Evolutionary conservation across 2,888 invertebrate genomes (phyloP).

Genomic region (Aquatica leii): DNA sequence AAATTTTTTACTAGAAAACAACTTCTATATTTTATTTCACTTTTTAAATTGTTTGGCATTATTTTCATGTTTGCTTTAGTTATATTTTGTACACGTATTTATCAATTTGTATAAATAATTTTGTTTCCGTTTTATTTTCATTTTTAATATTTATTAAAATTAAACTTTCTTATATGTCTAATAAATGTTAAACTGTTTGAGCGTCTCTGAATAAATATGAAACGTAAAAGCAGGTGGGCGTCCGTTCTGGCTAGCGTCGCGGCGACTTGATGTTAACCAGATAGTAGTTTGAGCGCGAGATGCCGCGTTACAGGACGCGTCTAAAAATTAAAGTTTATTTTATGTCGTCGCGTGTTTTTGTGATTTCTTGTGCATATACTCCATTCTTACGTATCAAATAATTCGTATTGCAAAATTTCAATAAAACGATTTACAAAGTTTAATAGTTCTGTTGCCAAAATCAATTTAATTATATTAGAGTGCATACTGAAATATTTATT

Average conservation of each 20-base stretch:
- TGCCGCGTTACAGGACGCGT: conserved; percentile 46
- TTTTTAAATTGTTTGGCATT: conserved; percentile 4
- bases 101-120: too few species aligned
- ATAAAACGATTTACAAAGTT: conserved; percentile 15
- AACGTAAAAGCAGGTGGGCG: conserved; percentile 43
- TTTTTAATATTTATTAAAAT: too few species aligned
- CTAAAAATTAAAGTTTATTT: conserved; percentile 25
- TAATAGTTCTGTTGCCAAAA: not conserved
- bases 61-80: not conserved
- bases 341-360: conserved; percentile 32
- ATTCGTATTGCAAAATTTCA: conserved; percentile 7
- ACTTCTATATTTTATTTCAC: conserved; percentile 7
- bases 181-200: conserved; percentile 24
- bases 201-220: conserved; percentile 27
- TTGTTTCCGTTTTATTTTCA: not conserved
- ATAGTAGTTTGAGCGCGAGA: conserved; percentile 45
- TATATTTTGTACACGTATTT: too few species aligned
- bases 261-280: conserved; percentile 46
- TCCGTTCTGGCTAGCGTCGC: conserved; percentile 40
- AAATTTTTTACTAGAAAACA: not conserved
- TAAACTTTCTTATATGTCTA: too few species aligned
- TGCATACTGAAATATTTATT: not conserved
- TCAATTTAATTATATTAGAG: too few species aligned
- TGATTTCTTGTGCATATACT: conserved; percentile 25
- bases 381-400: conserved; percentile 8